phyloP scores from a whole-genome alignment of 1,140 invertebrate species.

The Papilio aristodemus region DNA sequence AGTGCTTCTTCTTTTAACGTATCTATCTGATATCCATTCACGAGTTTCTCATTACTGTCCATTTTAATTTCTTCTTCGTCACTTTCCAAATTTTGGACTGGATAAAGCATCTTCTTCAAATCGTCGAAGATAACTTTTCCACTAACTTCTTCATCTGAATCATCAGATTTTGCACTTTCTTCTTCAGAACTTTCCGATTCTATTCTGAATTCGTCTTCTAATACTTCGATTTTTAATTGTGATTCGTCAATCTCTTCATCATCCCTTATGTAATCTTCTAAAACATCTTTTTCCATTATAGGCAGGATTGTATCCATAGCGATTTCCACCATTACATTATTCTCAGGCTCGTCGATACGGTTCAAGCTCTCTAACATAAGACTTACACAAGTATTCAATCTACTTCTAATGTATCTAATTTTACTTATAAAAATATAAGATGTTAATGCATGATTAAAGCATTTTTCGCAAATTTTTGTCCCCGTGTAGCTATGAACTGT shows the following conservation, averaged over 20 bases:
- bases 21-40: constrained; percentile 44
- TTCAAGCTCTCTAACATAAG: constrained; percentile 52
- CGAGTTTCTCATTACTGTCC: constrained; percentile 50
- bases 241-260: constrained; percentile 47
- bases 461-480: constrained; percentile 69
- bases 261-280: constrained; percentile 43
- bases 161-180: constrained; percentile 38
- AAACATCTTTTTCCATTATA: constrained; percentile 36
- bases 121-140: constrained; percentile 1
- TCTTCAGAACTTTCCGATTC: constrained; percentile 49
- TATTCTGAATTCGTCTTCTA: constrained; percentile 72
- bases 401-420: constrained; percentile 52
- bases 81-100: neutral
- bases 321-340: constrained; percentile 66
- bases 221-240: constrained; percentile 56
- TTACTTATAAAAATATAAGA: constrained; percentile 63
- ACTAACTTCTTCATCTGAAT: neutral
- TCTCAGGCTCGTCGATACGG: constrained; percentile 42
- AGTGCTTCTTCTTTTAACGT: neutral
- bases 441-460: constrained; percentile 59
- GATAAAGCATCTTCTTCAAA: constrained; percentile 25
- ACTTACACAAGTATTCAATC: constrained; percentile 57
- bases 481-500: constrained; percentile 55
- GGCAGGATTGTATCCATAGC: constrained; percentile 55
- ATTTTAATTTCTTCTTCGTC: constrained; percentile 48